Percentiles rank a stretch among this genome's conserved stretches.
Evolutionary conservation across 2,113 vertebrate genomes (phyloP).

Genomic region (Aramus guarauna): DNA sequence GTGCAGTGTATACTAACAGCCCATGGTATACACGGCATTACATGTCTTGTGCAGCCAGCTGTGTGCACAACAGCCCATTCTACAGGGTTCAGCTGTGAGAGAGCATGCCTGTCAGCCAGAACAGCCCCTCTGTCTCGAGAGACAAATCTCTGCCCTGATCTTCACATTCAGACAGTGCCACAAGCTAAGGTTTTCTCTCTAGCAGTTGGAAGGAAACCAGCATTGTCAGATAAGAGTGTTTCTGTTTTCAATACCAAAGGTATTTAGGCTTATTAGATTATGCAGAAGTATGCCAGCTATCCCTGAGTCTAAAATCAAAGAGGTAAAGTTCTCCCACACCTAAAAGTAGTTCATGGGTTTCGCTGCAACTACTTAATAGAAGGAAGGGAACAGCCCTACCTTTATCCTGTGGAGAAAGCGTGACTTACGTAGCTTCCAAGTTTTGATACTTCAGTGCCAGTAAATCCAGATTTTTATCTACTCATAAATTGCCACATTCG

Average conservation of each 20-base stretch:
- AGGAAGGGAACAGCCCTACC: neutral
- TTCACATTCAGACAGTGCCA: neutral
- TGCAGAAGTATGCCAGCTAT: neutral
- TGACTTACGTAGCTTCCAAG: neutral
- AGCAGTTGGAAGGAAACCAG: neutral
- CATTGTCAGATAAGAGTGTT: neutral
- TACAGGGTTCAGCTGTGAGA: neutral
- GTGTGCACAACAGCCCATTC: neutral
- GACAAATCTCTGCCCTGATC: neutral
- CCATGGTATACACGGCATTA: neutral
- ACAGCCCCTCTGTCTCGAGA: neutral
- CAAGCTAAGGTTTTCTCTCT: neutral
- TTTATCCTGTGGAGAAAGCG: neutral
- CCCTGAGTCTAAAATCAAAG: conserved; percentile 29
- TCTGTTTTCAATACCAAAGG: neutral
- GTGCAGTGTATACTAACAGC: neutral
- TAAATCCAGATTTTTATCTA: neutral
- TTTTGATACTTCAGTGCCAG: neutral
- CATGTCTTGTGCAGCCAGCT: neutral
- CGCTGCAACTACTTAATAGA: neutral
- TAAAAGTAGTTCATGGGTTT: neutral
- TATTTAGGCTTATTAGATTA: neutral
- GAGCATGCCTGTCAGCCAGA: neutral
- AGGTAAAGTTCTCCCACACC: neutral
- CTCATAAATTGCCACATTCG: neutral